A percentile compares a stretch with the other conserved stretches of the same genome.
phyloP scores from a whole-genome alignment of 2,797 vertebrate genomes.

The Poeciliopsis turneri region DNA sequence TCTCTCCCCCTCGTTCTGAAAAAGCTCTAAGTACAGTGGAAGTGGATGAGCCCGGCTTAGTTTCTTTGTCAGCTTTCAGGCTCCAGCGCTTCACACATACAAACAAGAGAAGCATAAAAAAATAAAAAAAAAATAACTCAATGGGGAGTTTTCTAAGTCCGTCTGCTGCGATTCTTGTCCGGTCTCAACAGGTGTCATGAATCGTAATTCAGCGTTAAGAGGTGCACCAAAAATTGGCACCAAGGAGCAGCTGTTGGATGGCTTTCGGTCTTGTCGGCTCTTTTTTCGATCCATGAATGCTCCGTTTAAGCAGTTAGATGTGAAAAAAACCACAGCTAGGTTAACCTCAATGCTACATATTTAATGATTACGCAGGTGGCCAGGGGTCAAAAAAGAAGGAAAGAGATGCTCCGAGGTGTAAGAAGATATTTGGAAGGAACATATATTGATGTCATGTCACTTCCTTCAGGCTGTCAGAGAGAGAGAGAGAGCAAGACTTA shows the following conservation, averaged over 20 bases:
- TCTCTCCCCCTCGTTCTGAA: constrained; percentile 36
- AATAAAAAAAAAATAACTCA: neutral
- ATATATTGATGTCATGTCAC: neutral
- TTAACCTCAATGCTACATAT: neutral
- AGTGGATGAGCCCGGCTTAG: constrained; percentile 50
- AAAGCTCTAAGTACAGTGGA: constrained; percentile 54
- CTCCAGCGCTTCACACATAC: constrained; percentile 47
- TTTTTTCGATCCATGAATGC: neutral
- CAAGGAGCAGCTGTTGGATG: neutral
- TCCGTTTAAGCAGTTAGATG: neutral
- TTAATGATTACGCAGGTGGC: neutral
- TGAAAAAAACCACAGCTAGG: neutral
- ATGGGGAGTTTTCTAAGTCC: neutral
- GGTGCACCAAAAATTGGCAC: neutral
- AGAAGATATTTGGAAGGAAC: neutral
- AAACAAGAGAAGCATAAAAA: constrained; percentile 19
- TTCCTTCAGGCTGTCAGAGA: neutral
- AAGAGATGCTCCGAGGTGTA: neutral
- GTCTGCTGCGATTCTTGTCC: neutral
- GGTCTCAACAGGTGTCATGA: neutral
- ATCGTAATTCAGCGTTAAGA: neutral
- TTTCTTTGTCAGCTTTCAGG: constrained; percentile 41
- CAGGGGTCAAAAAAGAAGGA: neutral
- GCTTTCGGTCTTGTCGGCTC: neutral
- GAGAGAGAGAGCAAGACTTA: neutral